phyloP scores from a whole-genome alignment of 1,140 invertebrate genomes.

The Seison nebaliae region DNA sequence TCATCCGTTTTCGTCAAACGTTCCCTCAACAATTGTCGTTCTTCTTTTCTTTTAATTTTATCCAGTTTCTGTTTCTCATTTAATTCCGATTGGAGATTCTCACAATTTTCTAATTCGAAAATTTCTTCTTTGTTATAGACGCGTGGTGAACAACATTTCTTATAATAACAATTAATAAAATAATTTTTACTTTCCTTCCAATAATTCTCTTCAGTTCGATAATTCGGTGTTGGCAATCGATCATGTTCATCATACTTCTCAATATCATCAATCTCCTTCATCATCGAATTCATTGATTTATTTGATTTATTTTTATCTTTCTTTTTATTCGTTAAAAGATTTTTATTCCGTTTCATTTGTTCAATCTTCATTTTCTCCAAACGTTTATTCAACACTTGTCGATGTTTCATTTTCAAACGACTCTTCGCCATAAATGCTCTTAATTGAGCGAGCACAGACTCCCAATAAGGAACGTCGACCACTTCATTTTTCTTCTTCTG shows the following conservation, averaged over 20 bases:
- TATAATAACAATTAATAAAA: too few species aligned
- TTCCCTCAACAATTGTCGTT: too few species aligned
- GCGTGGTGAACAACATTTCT: too few species aligned
- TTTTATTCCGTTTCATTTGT: conserved; percentile 15
- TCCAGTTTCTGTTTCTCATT: too few species aligned
- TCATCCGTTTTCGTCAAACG: too few species aligned
- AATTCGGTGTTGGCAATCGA: conserved; percentile 1
- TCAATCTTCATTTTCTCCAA: conserved; percentile 62
- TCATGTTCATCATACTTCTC: conserved; percentile 7
- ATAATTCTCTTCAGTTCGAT: background rate
- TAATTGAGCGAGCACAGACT: conserved; percentile 61
- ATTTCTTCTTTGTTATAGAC: too few species aligned
- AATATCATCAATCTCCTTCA: conserved; percentile 16
- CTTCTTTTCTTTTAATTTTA: too few species aligned
- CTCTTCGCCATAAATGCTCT: conserved; percentile 83
- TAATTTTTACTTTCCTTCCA: conserved; percentile 1
- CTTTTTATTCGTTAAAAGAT: conserved; percentile 15
- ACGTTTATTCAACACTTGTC: conserved; percentile 62
- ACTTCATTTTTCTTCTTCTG: conserved; percentile 40
- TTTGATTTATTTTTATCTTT: conserved; percentile 19
- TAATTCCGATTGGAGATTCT: too few species aligned
- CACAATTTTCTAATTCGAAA: too few species aligned
- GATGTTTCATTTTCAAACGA: conserved; percentile 61
- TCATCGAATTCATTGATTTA: conserved; percentile 15
- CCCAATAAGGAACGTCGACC: conserved; percentile 87